Conservation (phyloP, 2,113 vertebrate species). For the Perca flavescens region DNA sequence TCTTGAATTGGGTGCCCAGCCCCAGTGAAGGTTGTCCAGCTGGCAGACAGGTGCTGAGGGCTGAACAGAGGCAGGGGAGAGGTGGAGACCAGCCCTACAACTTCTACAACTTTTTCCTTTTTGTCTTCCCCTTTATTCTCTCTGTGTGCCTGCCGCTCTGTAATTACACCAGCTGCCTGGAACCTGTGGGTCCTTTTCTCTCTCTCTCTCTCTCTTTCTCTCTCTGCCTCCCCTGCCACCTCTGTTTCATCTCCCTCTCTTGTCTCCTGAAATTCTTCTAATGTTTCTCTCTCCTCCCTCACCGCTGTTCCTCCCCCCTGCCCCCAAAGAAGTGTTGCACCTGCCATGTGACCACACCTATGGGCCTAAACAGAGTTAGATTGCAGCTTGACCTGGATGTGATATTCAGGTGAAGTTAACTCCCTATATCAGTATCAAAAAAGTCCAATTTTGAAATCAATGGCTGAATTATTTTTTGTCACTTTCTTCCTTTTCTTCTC, state of each 20-base stretch:
- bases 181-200: conserved; percentile 9
- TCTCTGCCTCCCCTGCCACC: conserved; percentile 10
- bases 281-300: conserved; percentile 39
- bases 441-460: neutral
- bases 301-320: conserved; percentile 10
- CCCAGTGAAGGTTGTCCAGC: conserved; percentile 42
- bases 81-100: conserved; percentile 49
- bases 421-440: neutral
- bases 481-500: neutral
- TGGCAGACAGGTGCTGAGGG: conserved; percentile 69
- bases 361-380: neutral
- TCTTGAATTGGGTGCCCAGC: too few species aligned
- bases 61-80: conserved; percentile 49
- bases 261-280: conserved; percentile 36
- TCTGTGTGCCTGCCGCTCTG: conserved; percentile 52
- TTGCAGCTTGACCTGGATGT: conserved; percentile 6
- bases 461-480: too few species aligned
- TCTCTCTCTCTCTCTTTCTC: neutral
- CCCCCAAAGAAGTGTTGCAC: conserved; percentile 1
- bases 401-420: neutral
- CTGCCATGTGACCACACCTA: conserved; percentile 38
- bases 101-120: conserved; percentile 56
- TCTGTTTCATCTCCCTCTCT: conserved; percentile 36
- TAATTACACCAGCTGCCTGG: conserved; percentile 73
- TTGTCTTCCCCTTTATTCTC: conserved; percentile 43